These are phyloP conservation scores for Syngnathus rostellatus DNA, from an alignment of 2,797 vertebrate genomes.

Conservation along the genomic window DNA sequence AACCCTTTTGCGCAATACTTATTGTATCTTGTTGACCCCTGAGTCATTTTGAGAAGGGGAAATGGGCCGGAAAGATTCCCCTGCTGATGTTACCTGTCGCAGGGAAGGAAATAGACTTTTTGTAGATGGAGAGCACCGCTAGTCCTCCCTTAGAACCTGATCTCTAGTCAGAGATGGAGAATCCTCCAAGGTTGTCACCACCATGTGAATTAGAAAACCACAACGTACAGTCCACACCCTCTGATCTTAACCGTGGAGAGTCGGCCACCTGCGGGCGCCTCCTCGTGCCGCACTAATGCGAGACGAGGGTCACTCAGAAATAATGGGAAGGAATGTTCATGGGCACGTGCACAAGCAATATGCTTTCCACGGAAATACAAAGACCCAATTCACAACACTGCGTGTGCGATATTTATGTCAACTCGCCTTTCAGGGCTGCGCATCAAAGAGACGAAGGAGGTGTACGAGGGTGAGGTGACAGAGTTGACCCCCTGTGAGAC, in stretches of 20 bases:
- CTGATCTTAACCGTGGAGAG: not conserved
- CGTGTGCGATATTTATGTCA: conserved; percentile 16
- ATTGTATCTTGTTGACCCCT: not conserved
- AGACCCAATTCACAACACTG: conserved; percentile 20
- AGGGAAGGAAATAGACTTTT: not conserved
- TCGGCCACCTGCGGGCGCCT: not conserved
- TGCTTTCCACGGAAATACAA: conserved; percentile 23
- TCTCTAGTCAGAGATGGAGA: not conserved
- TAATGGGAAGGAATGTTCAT: conserved; percentile 22
- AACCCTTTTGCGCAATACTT: not conserved
- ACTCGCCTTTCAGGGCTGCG: conserved; percentile 75
- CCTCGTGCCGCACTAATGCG: not conserved
- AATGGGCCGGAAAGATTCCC: not conserved
- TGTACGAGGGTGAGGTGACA: conserved; percentile 98
- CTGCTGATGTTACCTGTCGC: conserved; percentile 1
- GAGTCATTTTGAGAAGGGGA: not conserved
- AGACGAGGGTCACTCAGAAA: not conserved
- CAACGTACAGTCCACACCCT: conserved; percentile 3
- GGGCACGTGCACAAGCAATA: conserved; percentile 10
- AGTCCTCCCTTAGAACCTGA: not conserved
- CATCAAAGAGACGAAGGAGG: conserved; percentile 98
- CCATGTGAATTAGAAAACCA: conserved; percentile 51
- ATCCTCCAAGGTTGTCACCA: conserved; percentile 58
- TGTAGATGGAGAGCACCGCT: not conserved
- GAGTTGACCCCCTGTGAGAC: conserved; percentile 97